Conservation (phyloP, 2,113 vertebrate species). For the Herpetotheres cachinnans region DNA sequence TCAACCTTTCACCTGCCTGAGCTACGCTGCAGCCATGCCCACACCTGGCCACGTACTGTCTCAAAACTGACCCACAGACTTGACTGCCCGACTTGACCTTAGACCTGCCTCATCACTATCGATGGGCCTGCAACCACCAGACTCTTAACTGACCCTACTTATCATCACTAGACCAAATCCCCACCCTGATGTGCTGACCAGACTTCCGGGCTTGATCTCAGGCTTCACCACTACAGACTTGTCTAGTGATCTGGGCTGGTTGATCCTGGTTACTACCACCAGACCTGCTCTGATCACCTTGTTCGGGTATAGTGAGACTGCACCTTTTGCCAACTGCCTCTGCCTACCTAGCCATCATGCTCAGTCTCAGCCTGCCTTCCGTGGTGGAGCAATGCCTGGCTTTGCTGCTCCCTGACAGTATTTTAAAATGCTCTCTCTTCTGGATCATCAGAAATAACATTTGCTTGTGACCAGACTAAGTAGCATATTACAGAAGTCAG, state of each 20-base stretch:
- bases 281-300: not conserved
- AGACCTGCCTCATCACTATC: not conserved
- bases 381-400: not conserved
- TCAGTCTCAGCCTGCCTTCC: not conserved
- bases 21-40: not conserved
- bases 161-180: not conserved
- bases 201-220: not conserved
- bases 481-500: not conserved
- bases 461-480: not conserved
- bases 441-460: not conserved
- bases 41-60: not conserved
- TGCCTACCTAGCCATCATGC: not conserved
- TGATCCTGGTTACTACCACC: not conserved
- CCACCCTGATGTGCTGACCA: not conserved
- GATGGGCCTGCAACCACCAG: not conserved
- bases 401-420: not conserved
- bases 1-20: not conserved
- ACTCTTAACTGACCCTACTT: not conserved
- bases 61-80: not conserved
- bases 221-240: not conserved
- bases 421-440: not conserved
- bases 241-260: not conserved
- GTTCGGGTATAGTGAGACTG: no score
- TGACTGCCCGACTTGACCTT: no score
- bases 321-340: not conserved